Conservation (phyloP, 2,113 vertebrate genomes). For the Lates calcarifer region DNA sequence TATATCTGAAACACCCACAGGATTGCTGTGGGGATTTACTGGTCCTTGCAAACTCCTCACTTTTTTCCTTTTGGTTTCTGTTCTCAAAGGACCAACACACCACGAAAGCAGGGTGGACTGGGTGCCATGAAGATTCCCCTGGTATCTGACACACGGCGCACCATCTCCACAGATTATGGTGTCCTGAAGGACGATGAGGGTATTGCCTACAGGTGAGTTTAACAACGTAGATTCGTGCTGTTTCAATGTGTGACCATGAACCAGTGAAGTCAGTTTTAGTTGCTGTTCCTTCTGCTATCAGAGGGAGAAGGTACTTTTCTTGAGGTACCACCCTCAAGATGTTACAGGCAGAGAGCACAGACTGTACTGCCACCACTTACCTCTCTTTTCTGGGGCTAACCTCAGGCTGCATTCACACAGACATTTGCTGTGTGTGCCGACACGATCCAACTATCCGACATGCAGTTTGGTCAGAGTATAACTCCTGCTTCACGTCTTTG, state of each 20-base stretch:
- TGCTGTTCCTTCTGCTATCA: background rate
- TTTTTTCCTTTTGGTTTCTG: background rate
- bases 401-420: background rate
- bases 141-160: conserved; percentile 90
- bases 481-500: no score
- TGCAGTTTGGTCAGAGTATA: background rate
- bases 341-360: background rate
- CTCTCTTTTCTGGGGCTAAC: background rate
- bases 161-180: conserved; percentile 93
- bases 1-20: background rate
- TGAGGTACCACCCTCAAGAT: no score
- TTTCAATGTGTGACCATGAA: background rate
- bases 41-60: background rate
- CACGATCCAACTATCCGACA: background rate
- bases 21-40: background rate
- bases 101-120: conserved; percentile 95
- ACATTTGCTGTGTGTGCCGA: background rate
- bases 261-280: background rate
- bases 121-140: conserved; percentile 95
- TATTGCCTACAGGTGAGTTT: conserved; percentile 92
- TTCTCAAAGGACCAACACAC: conserved; percentile 90
- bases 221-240: background rate
- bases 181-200: conserved; percentile 97
- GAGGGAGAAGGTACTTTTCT: background rate
- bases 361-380: background rate